Evolutionary conservation across 1,140 invertebrate genomes (phyloP).

Genomic region (Drosophila prosaltans): DNA sequence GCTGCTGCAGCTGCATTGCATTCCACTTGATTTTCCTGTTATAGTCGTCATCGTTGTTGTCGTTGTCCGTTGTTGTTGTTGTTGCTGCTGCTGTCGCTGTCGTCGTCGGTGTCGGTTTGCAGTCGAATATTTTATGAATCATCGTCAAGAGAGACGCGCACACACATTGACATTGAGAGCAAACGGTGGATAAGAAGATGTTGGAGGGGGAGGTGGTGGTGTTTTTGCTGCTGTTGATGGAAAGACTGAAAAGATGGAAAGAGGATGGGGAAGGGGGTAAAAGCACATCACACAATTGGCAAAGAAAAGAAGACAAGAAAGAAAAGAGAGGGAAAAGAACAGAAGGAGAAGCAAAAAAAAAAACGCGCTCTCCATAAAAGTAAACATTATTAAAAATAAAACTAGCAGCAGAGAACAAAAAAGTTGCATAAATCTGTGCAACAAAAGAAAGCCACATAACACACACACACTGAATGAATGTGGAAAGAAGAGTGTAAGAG

Average conservation of each 20-base stretch:
- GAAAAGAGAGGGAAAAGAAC: constrained; percentile 24
- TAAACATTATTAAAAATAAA: constrained; percentile 58
- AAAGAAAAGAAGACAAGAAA: background rate
- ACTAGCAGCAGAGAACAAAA: constrained; percentile 44
- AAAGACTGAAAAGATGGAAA: too few relatives aligned
- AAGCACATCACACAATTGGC: constrained; percentile 3
- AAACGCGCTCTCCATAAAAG: constrained; percentile 39
- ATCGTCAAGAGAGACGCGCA: constrained; percentile 55
- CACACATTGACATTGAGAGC: constrained; percentile 66
- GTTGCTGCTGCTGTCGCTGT: background rate
- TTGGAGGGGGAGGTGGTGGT: background rate
- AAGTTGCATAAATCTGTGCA: constrained; percentile 73
- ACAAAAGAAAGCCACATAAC: constrained; percentile 63
- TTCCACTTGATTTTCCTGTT: constrained; percentile 80
- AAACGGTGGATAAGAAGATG: constrained; percentile 58
- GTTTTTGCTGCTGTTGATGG: constrained; percentile 1
- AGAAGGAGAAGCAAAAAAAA: constrained; percentile 27
- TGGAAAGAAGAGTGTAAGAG: constrained; percentile 17
- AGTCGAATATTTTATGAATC: constrained; percentile 77
- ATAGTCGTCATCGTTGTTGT: constrained; percentile 33
- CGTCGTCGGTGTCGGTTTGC: constrained; percentile 24
- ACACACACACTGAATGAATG: background rate
- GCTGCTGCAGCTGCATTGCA: constrained; percentile 66
- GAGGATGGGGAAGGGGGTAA: background rate
- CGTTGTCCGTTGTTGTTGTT: constrained; percentile 3